Conservation (phyloP, 1,140 invertebrate genomes). For the Cecropterus lyciades region DNA sequence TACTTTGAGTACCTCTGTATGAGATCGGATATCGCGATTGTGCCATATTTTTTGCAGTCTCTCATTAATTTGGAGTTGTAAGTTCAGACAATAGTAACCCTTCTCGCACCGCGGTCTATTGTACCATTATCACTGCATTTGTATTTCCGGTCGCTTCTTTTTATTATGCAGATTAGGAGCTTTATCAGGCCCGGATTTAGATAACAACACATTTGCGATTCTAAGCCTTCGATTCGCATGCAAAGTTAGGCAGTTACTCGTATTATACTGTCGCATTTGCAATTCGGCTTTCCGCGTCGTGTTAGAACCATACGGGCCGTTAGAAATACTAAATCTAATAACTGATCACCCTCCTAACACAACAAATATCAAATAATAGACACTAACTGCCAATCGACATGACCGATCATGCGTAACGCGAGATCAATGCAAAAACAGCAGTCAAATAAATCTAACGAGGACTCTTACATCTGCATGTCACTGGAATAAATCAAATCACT, state of each 20-base stretch:
- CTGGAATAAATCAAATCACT: conserved; percentile 83
- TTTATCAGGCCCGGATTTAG: conserved; percentile 70
- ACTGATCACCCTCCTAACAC: conserved; percentile 49
- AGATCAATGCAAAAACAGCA: conserved; percentile 77
- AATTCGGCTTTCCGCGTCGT: conserved; percentile 19
- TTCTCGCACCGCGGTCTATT: conserved; percentile 66
- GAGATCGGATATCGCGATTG: conserved; percentile 77
- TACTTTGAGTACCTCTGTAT: conserved; percentile 57
- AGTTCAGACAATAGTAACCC: conserved; percentile 73
- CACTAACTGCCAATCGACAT: conserved; percentile 79
- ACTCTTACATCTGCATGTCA: conserved; percentile 82
- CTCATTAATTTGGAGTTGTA: conserved; percentile 82
- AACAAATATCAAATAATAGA: conserved; percentile 59
- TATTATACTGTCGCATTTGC: conserved; percentile 39
- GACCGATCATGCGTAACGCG: conserved; percentile 77
- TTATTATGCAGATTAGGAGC: conserved; percentile 80
- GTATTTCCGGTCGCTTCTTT: conserved; percentile 72
- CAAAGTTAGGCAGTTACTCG: conserved; percentile 37
- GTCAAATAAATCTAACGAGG: conserved; percentile 82
- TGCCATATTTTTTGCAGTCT: conserved; percentile 74
- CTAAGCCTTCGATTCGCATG: conserved; percentile 55
- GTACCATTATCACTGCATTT: conserved; percentile 71
- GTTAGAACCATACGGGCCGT: conserved; percentile 42
- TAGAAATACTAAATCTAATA: conserved; percentile 44
- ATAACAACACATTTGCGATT: conserved; percentile 48